Evolutionary conservation across 2,113 vertebrate species (phyloP), one percentile per base, ranked within the genome.

Genomic region (Geococcyx californianus): DNA sequence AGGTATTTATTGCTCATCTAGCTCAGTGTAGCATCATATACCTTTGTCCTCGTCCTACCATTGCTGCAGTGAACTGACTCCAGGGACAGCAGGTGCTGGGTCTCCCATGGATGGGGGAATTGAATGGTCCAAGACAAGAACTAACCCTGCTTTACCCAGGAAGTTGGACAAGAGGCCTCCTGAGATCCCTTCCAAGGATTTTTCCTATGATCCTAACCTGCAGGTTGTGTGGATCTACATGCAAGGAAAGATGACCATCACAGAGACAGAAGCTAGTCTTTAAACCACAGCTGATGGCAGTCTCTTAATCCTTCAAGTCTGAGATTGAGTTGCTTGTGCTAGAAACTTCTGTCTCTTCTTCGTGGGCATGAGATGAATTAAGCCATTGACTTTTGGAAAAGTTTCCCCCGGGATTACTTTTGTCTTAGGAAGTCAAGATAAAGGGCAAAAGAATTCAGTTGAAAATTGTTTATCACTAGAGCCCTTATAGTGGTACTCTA

Each of bases 1-100:
- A 80, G 34, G 64, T 87, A 93, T 94, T 94, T 88, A 96, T 16
- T 81, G 56, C 76, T 38, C 6, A 16, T n/a, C 59, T 77, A 80
- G 29, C 34, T 95, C 85, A 86, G 66, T 5, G 1, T 21, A 84
- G 52, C 33, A 44, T 64, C 64, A 23, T 12, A 11, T 1, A 70
- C 24, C 60, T 47, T n/a, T 24, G 29, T 34, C 29, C 67, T 78
- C 20, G 19, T 84, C 33, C 73, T 90, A 34, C 34, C 9, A 19
- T 13, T 72, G 44, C 14, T 42, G 16, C n/a, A 69, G 25, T 18
- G 49, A 73, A 52, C 24, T 10, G n/a, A 5, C 59, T 62, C 63
- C 28, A 47, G 49, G 36, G 52, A 25, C n/a, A 52, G 31, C 26
- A 49, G 62, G 40, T 36, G 59, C 55, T 34, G 40, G 7, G 12